Evolutionary conservation across 1,140 invertebrate genomes (phyloP), one percentile per base, ranked within the genome.

Genomic region (Anastrepha ludens): DNA sequence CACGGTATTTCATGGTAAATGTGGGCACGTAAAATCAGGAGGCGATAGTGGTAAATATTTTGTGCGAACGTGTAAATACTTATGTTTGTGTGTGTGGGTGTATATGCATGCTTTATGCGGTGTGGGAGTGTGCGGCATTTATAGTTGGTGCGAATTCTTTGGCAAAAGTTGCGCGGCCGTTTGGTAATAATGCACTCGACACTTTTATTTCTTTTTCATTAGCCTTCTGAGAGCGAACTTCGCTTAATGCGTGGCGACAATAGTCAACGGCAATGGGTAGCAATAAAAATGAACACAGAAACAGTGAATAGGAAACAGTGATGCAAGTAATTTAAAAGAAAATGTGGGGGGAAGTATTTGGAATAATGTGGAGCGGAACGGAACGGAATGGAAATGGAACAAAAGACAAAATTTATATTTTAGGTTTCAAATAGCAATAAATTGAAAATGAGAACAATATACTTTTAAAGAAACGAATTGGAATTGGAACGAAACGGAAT

Each of bases 151-250:
- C 0, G 29, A 17, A 15, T 4, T 17, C 39, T 39, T 44, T 39
- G 65, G 29, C 39, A 70, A 41, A 41, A 41, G 67, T 74, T 13
- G 67, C 67, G 67, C 4, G 39, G 67, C 67, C 17, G n/a, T 74
- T 74, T 41, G 67, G 67, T 41, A 92, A 92, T 92, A 92, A 92
- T 92, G 91, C 91, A 92, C 91, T 92, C 91, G 91, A 92, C 91
- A 92, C 91, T 91, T 92, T 92, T 92, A 92, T 92, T 92, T 91
- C 91, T 92, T 92, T 92, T 92, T 92, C 91, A 92, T 92, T 92
- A 92, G 91, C 90, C 91, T 67, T 47, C 67, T 17, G 60, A 62
- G 60, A 62, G 11, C 8, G 67, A 17, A 47, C 13, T 44, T 44
- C 41, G 67, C 15, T 17, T 74, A 74, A 74, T 74, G 67, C 39